Evolutionary conservation across 2,113 vertebrate genomes (phyloP), one percentile per base, ranked within the genome.

Genomic region (Meriones unguiculatus): DNA sequence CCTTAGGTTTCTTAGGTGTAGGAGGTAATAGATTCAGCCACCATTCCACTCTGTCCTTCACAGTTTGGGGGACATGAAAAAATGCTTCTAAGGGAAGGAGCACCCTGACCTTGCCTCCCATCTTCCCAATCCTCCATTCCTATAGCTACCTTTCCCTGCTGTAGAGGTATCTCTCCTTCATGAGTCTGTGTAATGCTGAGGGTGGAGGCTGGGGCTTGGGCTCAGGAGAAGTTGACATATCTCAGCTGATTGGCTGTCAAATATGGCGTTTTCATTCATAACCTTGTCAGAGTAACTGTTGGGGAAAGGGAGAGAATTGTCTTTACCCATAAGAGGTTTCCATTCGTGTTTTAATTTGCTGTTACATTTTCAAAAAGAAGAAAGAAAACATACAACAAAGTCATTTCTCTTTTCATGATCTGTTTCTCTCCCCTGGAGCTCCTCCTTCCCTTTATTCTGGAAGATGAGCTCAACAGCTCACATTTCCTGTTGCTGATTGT

Each of bases 261-360:
- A 92, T 18, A 69, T 97, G 98, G 97, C 95, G 11, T 98, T 97
- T 98, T 98, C 98, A 97, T 98, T 98, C 98, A 95, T 15, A 25
- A 93, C 25, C 2, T 30, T 54, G 95, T 97, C 97, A 95, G 17
- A 90, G 95, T 92, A 89, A 28, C 97, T 97, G 97, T 96, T 76
- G 32, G 92, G 89, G 30, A 24, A 32, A 15, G 32, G 88, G 70
- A 82, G 86, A 78, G 81, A 67, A 17, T 59, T 57, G 35, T 96
- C 96, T 95, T 87, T n/a, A 77, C 91, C 92, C 91, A 35, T 35
- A 95, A 96, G 95, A 92, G 95, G 35, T 96, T 98, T 96, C 97
- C 96, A 11, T 97, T 98, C 75, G 59, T 97, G 97, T 98, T 98
- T 97, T 98, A 98, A 98, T 98, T 98, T 98, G 78, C 97, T 97